Evolutionary conservation across 2,797 vertebrate species (phyloP).

Genomic region (Acestrorhynchus altus): DNA sequence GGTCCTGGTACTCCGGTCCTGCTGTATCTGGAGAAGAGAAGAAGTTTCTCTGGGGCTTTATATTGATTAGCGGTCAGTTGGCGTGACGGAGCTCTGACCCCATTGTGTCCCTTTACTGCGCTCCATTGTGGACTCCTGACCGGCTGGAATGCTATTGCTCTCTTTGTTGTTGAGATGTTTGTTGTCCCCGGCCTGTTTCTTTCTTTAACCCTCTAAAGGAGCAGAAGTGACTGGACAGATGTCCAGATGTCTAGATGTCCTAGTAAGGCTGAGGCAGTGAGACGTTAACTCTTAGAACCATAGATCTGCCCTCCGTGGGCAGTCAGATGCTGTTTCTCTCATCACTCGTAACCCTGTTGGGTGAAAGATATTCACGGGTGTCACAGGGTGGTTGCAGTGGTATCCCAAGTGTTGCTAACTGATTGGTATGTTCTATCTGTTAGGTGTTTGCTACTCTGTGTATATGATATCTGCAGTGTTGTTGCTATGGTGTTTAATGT

Average conservation of each 20-base stretch:
- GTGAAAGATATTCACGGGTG: no score
- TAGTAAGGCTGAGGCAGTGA: neutral
- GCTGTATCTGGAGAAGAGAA: constrained; percentile 10
- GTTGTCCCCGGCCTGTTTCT: neutral
- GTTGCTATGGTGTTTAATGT: no score
- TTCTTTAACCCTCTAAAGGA: neutral
- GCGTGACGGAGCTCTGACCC: constrained; percentile 43
- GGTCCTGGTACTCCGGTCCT: neutral
- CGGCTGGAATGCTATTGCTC: neutral
- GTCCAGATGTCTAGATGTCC: no score
- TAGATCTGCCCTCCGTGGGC: no score
- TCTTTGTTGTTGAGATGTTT: constrained; percentile 33
- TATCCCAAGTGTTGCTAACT: no score
- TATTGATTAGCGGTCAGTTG: constrained; percentile 41
- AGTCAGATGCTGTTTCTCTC: no score
- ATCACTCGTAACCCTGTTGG: no score
- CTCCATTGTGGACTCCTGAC: constrained; percentile 35
- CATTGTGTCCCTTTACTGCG: constrained; percentile 46
- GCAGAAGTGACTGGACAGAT: neutral
- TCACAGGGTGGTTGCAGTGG: no score
- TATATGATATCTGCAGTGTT: no score
- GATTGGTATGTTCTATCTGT: no score
- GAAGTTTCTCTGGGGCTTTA: constrained; percentile 5
- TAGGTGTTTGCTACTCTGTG: no score
- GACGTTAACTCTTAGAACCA: no score